phyloP scores from a whole-genome alignment of 1,140 invertebrate genomes.

The Archegozetes longisetosus region DNA sequence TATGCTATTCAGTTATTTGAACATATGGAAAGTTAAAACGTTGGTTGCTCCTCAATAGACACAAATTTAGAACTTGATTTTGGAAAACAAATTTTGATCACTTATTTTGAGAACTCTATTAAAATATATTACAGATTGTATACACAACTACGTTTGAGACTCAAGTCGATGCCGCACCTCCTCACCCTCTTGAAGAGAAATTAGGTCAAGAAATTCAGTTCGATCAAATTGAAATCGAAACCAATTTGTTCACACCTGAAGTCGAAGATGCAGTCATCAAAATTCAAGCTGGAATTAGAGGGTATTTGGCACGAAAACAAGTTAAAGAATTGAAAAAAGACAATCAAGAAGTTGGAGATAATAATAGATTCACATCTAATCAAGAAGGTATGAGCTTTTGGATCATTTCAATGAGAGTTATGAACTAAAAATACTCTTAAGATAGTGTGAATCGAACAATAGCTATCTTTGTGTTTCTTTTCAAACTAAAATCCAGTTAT shows the following conservation, averaged over 20 bases:
- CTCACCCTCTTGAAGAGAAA: neutral
- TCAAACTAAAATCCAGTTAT: too few relatives aligned
- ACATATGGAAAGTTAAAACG: neutral
- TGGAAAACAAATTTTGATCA: too few relatives aligned
- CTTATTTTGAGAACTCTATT: neutral
- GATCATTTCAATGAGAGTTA: too few relatives aligned
- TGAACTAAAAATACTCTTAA: too few relatives aligned
- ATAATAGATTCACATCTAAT: neutral
- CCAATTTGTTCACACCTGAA: neutral
- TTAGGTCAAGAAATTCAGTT: neutral
- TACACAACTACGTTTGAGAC: conserved; percentile 5
- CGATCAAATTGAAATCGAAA: neutral
- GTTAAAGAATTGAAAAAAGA: conserved; percentile 31
- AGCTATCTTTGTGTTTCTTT: too few relatives aligned
- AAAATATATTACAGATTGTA: neutral
- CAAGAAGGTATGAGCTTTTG: too few relatives aligned
- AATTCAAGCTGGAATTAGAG: conserved; percentile 53
- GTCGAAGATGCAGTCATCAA: conserved; percentile 46
- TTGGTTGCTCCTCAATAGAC: neutral
- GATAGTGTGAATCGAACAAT: too few relatives aligned
- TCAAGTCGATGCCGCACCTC: conserved; percentile 5
- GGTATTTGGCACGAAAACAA: conserved; percentile 48
- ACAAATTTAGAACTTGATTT: neutral
- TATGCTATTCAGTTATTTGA: neutral
- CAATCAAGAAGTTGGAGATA: conserved; percentile 11